These are phyloP conservation scores for Eumerus sabulonum DNA, from an alignment of 2,888 invertebrate genomes.

Conservation along the genomic window DNA sequence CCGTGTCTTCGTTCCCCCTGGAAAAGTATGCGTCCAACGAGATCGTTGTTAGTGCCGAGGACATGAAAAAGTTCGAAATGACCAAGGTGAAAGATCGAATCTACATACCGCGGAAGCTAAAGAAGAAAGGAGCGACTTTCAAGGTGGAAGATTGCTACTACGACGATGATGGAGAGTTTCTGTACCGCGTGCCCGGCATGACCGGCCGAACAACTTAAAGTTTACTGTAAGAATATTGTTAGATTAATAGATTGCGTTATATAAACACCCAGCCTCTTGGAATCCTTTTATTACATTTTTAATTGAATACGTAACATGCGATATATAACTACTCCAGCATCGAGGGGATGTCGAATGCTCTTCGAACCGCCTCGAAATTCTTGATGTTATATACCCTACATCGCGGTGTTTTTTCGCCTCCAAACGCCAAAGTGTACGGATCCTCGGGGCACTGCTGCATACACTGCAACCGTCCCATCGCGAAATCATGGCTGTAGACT, in stretches of 20 bases:
- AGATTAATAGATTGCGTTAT: not conserved
- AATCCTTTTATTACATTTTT: no score
- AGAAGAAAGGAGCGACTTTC: constrained; percentile 84
- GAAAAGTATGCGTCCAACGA: constrained; percentile 75
- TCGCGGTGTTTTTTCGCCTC: constrained; percentile 90
- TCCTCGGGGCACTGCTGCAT: constrained; percentile 89
- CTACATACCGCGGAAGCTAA: constrained; percentile 84
- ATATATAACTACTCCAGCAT: constrained; percentile 29
- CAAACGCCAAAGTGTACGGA: constrained; percentile 88
- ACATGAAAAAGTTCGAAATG: constrained; percentile 74
- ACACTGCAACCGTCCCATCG: constrained; percentile 87
- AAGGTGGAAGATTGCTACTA: constrained; percentile 89
- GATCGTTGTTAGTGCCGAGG: constrained; percentile 74
- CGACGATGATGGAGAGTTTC: constrained; percentile 88
- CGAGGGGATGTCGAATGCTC: constrained; percentile 73
- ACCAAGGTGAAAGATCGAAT: constrained; percentile 80
- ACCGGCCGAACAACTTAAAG: constrained; percentile 68
- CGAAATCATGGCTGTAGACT: constrained; percentile 80
- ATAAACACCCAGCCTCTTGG: no score
- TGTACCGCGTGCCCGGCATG: constrained; percentile 89
- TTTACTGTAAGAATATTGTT: not conserved
- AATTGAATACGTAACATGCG: not conserved
- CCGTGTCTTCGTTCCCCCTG: constrained; percentile 53
- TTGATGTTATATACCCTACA: constrained; percentile 82
- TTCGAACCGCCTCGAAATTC: constrained; percentile 77